A percentile compares a stretch with the other conserved stretches of the same genome.
These are phyloP conservation scores for Galaxias olidus DNA, from an alignment of 2,797 vertebrate genomes.

Conservation along the genomic window DNA sequence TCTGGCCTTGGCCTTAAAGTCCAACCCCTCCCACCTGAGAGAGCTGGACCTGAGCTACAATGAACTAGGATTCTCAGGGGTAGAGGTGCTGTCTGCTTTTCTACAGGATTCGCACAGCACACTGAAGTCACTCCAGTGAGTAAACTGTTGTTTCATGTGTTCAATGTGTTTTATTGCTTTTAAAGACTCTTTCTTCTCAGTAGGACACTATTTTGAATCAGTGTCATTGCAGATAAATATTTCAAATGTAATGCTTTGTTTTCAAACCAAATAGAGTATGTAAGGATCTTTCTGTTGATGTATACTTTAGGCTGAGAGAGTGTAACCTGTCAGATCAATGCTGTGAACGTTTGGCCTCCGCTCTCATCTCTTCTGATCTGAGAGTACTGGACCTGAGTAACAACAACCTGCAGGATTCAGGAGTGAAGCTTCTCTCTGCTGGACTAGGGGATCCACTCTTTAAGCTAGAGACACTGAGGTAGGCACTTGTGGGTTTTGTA, in stretches of 20 bases:
- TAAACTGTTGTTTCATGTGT: constrained; percentile 5
- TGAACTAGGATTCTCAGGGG: no score
- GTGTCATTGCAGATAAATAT: not conserved
- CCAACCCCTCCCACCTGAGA: no score
- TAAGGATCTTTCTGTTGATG: no score
- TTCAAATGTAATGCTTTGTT: not conserved
- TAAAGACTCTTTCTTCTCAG: constrained; percentile 11
- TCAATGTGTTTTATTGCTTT: constrained; percentile 9
- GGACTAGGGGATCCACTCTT: no score
- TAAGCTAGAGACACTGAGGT: no score
- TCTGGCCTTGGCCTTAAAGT: no score
- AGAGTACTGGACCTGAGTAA: no score
- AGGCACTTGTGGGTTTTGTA: no score
- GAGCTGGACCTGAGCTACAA: no score
- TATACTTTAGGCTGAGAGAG: not conserved
- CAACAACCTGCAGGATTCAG: no score
- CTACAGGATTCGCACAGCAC: not conserved
- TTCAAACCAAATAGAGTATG: not conserved
- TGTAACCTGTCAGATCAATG: not conserved
- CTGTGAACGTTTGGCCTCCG: not conserved
- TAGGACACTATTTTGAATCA: not conserved
- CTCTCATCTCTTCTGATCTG: not conserved
- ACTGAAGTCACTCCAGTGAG: constrained; percentile 11
- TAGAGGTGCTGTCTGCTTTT: no score
- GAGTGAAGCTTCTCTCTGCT: no score